Evolutionary conservation across 2,113 vertebrate genomes (phyloP).

Genomic region (Psophia crepitans): DNA sequence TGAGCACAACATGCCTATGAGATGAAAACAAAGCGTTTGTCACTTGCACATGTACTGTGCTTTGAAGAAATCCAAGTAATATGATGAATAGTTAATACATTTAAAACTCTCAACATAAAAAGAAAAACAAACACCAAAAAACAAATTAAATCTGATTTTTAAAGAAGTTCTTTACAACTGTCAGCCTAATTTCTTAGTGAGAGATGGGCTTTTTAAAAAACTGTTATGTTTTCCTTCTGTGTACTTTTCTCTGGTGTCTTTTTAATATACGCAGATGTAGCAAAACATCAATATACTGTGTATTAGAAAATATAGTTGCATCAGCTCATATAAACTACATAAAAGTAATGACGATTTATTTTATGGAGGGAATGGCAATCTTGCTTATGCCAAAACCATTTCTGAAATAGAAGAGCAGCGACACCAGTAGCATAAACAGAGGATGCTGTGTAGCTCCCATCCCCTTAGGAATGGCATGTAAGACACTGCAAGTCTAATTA

Average conservation of each 20-base stretch:
- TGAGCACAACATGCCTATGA: not conserved
- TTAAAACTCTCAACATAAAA: not conserved
- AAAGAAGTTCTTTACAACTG: not conserved
- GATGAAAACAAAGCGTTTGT: not conserved
- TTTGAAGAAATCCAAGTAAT: not conserved
- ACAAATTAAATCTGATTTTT: fast-evolving
- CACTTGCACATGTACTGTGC: not conserved
- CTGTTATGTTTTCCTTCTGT: not conserved
- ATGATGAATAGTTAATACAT: not conserved
- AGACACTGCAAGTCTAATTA: conserved; percentile 31
- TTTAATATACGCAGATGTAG: not conserved
- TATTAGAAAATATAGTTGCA: not conserved
- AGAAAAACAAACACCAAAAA: not conserved
- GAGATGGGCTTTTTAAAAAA: not conserved
- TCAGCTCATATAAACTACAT: not conserved
- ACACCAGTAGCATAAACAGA: not conserved
- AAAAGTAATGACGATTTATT: not conserved
- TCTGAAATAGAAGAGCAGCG: not conserved
- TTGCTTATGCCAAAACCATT: not conserved
- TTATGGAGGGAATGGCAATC: not conserved
- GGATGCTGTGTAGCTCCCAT: not conserved
- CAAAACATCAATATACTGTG: not conserved
- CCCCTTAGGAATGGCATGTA: not conserved
- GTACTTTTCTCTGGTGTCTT: not conserved
- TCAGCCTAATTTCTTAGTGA: not conserved